These are phyloP conservation scores for Drosophila lacertosa DNA, from an alignment of 1,140 invertebrate genomes.

Conservation along the genomic window DNA sequence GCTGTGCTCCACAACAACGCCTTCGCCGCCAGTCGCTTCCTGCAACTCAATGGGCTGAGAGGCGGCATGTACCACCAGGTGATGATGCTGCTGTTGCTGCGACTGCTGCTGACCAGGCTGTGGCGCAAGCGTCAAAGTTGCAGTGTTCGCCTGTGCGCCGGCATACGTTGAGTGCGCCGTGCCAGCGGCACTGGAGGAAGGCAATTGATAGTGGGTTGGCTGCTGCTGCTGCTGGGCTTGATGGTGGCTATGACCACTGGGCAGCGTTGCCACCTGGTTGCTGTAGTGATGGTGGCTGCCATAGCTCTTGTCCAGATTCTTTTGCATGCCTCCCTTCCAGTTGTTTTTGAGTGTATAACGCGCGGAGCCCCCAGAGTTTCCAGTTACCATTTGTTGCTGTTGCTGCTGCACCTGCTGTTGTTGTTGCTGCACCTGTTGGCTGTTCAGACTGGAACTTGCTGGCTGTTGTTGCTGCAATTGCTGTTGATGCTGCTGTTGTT, in stretches of 20 bases:
- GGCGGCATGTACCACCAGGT: conserved; percentile 42
- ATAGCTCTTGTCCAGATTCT: conserved; percentile 75
- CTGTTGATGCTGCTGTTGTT: conserved; percentile 44
- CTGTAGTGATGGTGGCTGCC: conserved; percentile 71
- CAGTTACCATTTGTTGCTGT: conserved; percentile 40
- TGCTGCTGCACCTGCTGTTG: conserved; percentile 37
- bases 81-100: conserved; percentile 50
- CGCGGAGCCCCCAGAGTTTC: conserved; percentile 44
- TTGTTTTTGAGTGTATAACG: conserved; percentile 71
- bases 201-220: conserved; percentile 76
- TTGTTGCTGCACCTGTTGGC: conserved; percentile 44
- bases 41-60: conserved; percentile 52
- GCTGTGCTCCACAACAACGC: conserved; percentile 52
- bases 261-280: conserved; percentile 56
- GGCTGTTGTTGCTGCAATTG: conserved; percentile 53
- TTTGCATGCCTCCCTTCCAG: conserved; percentile 74
- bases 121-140: conserved; percentile 49
- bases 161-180: conserved; percentile 73
- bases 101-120: conserved; percentile 47
- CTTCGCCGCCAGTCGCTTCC: conserved; percentile 28
- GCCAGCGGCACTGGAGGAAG: conserved; percentile 69
- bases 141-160: conserved; percentile 39
- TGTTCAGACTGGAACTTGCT: conserved; percentile 23
- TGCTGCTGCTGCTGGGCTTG: conserved; percentile 64
- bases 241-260: conserved; percentile 60